Evolutionary conservation across 2,113 vertebrate species (phyloP).

Genomic region (Lagopus leucura): DNA sequence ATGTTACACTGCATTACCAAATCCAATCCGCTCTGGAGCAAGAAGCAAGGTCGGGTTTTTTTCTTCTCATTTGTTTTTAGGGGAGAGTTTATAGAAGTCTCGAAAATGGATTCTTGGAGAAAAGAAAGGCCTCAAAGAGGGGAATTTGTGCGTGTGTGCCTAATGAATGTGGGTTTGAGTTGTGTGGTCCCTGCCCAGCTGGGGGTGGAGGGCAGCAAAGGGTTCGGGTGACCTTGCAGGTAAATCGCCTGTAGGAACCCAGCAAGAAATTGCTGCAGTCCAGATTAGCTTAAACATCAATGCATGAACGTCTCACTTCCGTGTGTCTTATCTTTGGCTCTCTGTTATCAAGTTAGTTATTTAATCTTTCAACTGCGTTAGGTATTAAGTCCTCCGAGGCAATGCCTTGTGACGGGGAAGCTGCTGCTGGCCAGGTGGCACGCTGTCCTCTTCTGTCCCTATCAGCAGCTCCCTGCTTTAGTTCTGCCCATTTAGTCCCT

Average conservation of each 20-base stretch:
- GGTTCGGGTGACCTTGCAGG: background rate
- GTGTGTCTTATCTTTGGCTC: background rate
- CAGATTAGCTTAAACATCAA: background rate
- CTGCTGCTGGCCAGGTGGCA: background rate
- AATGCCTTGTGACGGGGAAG: background rate
- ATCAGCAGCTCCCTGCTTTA: no score
- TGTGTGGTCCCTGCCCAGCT: rapidly evolving
- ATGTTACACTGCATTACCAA: background rate
- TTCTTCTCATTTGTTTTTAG: background rate
- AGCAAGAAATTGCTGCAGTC: background rate
- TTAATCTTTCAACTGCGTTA: background rate
- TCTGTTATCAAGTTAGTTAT: background rate
- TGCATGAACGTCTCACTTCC: background rate
- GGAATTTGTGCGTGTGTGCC: rapidly evolving
- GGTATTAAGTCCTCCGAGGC: background rate
- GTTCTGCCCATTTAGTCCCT: background rate
- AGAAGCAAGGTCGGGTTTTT: background rate
- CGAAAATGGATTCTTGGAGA: background rate
- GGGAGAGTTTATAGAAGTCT: background rate
- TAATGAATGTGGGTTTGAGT: background rate
- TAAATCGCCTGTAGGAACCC: background rate
- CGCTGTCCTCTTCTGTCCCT: background rate
- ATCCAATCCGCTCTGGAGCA: background rate
- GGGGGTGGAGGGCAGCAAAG: background rate
- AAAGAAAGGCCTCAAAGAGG: background rate